Conservation (phyloP, 1,140 invertebrate species). For the Platyscapa corneri region DNA sequence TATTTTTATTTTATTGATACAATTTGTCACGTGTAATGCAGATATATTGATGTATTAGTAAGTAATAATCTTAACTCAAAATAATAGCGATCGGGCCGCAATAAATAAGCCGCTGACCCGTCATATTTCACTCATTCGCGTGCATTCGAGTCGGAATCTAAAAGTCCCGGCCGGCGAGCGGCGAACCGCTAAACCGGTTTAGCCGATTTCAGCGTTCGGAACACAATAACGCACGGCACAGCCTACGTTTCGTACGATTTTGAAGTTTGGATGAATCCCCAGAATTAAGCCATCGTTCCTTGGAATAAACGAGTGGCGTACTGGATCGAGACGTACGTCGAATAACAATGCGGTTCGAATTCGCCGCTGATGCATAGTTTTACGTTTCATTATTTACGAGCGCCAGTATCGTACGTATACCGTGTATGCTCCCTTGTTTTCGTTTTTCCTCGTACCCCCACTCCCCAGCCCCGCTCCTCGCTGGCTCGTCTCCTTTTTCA, state of each 20-base stretch:
- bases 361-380: constrained; percentile 47
- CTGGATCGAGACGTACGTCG: constrained; percentile 47
- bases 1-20: constrained; percentile 32
- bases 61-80: constrained; percentile 48
- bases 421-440: background rate
- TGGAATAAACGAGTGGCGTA: constrained; percentile 22
- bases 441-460: background rate
- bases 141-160: constrained; percentile 35
- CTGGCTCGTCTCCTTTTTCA: background rate
- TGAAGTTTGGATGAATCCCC: constrained; percentile 43
- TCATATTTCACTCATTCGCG: constrained; percentile 43
- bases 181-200: constrained; percentile 36
- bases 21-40: constrained; percentile 47
- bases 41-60: constrained; percentile 49
- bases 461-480: background rate
- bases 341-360: constrained; percentile 54
- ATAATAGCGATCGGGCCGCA: constrained; percentile 42
- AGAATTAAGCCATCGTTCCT: constrained; percentile 43
- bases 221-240: constrained; percentile 2
- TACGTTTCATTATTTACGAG: constrained; percentile 49
- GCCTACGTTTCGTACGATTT: constrained; percentile 5
- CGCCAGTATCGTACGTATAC: background rate
- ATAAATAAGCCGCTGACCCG: constrained; percentile 47
- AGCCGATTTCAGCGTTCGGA: constrained; percentile 34
- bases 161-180: background rate